Evolutionary conservation across 2,888 invertebrate species (phyloP), one percentile per base, ranked within the genome.

Genomic region (Scaptomyza polygonia): DNA sequence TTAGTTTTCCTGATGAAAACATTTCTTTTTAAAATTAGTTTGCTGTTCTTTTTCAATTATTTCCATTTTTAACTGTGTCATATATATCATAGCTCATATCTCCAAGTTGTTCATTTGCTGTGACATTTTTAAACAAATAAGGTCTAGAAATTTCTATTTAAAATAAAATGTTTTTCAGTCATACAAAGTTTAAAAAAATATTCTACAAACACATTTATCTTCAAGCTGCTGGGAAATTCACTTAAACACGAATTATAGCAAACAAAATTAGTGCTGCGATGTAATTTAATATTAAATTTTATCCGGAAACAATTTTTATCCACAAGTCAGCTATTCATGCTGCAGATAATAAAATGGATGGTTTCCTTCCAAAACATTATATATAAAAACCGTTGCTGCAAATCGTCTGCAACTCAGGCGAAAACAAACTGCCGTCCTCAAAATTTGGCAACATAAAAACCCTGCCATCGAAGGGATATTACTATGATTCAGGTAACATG

Each of bases 271-370:
- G 9, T 18, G 16, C 12, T 0, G 44, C 54, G 9, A n/a, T 74
- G 4, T 61, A 67, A 30, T 89, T 80, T 64, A 72, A 68, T 3
- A 84, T 91, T n/a, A 83, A 89, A 58, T 90, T 29, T 49, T 91
- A 16, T 76, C 88, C 0, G 88, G 83, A 6, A 82, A 89, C 11
- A 89, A 84, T 70, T 78, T 89, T 6, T 75, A 14, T 83, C 67
- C 30, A 89, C 90, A 51, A 72, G 85, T 0, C 91, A 91, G 52
- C 70, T 91, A 1, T 91, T 91, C 44, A 70, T 86, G 54, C 91
- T 91, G 3, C 75, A 79, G n/a, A 85, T 91, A 18, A 53, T 84
- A 4, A 86, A 89, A n/a, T 88, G 86, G 1, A 81, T 89, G 0
- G 87, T 91, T 14, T 63, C 71, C 16, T 77, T 91, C 12, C 75